Base-by-base conservation (phyloP, 2,888 invertebrate genomes). In the Aspidiotus destructor region DNA sequence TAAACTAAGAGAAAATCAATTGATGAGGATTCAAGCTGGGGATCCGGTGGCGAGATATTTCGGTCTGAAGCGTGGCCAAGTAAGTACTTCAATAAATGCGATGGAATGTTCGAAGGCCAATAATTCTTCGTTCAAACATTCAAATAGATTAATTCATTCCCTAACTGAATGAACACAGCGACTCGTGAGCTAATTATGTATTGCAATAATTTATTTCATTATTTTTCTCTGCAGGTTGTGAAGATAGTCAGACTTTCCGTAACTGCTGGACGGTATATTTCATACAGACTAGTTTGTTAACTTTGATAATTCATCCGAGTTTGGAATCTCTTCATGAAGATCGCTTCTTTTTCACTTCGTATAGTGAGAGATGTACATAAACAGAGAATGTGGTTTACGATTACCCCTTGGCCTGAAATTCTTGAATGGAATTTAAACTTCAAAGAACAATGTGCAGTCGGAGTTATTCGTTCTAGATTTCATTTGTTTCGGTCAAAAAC, bases 21-120 rank as follows among this genome's bases (percentile, higher is more conserved):
- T 99, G 76, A 99, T 99, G 88, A 86, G 98, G 77, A 99, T 99
- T 77, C 99, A 99, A 80, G 92, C 91, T 9, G 95, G 96, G 64
- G 99, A 99, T 80, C 99, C 99, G 0, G 98, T 99, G 1, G 93
- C 99, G 0, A 83, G 99, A 76, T 99, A 99, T 79, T 99, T 96
- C 81, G 99, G 99, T 70, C 82, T 99, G 10, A 97, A 96, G 78
- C 84, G 98, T 80, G 99, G 99, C 73, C 98, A 99, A 84, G 92
- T 89, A 76, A 75, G 74, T 70, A 68, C 48, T 28, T 28, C 5
- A 1, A 28, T 28, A 28, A 5, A 28, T 5, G 28, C 28, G 5
- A 6, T 28, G n/a, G n/a, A 48, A 48, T 2, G 2, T 48, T 48
- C 6, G 48, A 48, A 28, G 28, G 28, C 28, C 1, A 28, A 28